Evolutionary conservation across 1,140 invertebrate genomes (phyloP), one percentile per base, ranked within the genome.

Genomic region (Pectinophora gossypiella): DNA sequence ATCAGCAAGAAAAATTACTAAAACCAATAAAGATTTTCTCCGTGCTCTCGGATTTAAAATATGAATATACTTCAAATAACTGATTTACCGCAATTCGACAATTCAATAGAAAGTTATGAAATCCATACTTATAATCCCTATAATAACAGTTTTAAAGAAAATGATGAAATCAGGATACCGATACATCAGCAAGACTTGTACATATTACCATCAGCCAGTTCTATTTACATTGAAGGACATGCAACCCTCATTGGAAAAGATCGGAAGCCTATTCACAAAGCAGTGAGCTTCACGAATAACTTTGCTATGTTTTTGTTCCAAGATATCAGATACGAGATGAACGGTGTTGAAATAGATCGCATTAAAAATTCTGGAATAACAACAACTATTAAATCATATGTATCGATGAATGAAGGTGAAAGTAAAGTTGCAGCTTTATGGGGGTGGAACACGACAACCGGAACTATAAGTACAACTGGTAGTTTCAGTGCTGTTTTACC

Each of bases 301-400:
- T 64, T 59, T n/a, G 56, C 82, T 5, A 57, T 72, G 19, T 73
- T 73, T 67, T 52, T 88, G 7, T 88, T 89, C 65, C 71, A 81
- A 51, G 80, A 87, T 57, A 82, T 87, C n/a, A 61, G 80, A 23
- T 88, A 85, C 60, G 79, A 87, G 68, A 4, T 89, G 3, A 84
- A 84, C 60, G 79, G 71, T 23, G 55, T 80, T 1, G 79, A 81
- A 63, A 78, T 89, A 47, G 83, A 89, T 72, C 50, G 61, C 38
- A 69, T 62, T 46, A 76, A 76, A 68, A 76, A 79, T 61, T 64
- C 74, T 2, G 82, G 84, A 22, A 58, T 82, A 1, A 77, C 76
- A 1, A 76, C 50, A 40, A 63, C 73, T 10, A 71, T 88, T 48
- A 88, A 89, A 66, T 63, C 56, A 13, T 76, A 66, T 50, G 12